A percentile compares a stretch with the other conserved stretches of the same genome.
phyloP scores from a whole-genome alignment of 2,888 invertebrate species.

The Agrochola lychnidis region DNA sequence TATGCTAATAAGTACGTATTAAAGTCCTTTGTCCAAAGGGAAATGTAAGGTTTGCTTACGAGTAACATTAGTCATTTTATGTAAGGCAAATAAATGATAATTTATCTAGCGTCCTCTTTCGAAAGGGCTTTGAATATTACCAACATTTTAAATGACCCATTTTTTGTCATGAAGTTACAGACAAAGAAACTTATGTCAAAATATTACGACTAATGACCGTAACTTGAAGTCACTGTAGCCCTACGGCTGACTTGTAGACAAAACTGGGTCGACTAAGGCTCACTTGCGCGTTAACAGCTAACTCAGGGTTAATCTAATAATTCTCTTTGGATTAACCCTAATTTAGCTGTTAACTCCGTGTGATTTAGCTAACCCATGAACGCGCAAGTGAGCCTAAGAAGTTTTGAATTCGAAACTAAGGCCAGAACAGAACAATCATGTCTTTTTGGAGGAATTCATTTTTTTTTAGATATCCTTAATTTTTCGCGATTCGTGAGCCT shows the following conservation, averaged over 20 bases:
- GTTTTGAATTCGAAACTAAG: neutral
- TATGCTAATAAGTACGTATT: neutral
- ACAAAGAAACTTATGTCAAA: constrained; percentile 26
- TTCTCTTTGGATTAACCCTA: no score
- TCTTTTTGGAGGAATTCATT: neutral
- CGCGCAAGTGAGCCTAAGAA: no score
- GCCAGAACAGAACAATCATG: neutral
- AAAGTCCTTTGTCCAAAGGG: neutral
- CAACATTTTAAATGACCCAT: constrained; percentile 10
- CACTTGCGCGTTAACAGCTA: no score
- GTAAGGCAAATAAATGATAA: neutral
- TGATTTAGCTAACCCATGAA: no score
- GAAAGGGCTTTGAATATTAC: constrained; percentile 14
- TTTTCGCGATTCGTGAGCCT: neutral
- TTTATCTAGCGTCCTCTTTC: neutral
- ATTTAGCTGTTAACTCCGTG: no score
- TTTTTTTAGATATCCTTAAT: rapidly evolving
- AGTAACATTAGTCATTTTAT: neutral
- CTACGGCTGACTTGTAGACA: neutral
- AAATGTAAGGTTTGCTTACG: neutral
- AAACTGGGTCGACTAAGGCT: no score
- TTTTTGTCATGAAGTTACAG: constrained; percentile 26
- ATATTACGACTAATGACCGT: constrained; percentile 16
- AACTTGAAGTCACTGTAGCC: neutral
- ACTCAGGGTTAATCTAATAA: no score